Conservation (phyloP, 2,797 vertebrate species). For the Myotis vivesi region DNA sequence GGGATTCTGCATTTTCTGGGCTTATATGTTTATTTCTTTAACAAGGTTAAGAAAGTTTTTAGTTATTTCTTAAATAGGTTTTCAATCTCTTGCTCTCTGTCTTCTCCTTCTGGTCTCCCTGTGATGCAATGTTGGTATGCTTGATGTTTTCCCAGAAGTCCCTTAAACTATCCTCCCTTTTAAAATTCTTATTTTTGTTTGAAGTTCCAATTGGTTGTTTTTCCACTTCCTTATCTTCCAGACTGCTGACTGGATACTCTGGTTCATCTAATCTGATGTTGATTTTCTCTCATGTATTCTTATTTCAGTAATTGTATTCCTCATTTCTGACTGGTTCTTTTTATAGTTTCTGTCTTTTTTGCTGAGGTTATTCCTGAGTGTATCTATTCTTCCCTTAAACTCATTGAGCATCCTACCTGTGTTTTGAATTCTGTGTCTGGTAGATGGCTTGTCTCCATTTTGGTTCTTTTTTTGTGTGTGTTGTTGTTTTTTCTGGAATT, state of each 20-base stretch:
- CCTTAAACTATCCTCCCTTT: not conserved
- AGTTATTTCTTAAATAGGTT: not conserved
- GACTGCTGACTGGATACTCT: not conserved
- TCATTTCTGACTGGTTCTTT: not conserved
- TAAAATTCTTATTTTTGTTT: not conserved
- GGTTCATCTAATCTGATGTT: not conserved
- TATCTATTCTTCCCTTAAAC: not conserved
- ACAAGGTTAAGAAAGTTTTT: not conserved
- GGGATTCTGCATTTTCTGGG: not conserved
- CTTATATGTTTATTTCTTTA: not conserved
- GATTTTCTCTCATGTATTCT: not conserved
- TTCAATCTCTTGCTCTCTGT: not conserved
- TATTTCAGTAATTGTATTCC: not conserved
- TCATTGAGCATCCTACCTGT: not conserved
- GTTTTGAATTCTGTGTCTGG: not conserved
- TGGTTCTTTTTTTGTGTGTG: not conserved
- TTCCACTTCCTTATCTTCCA: not conserved
- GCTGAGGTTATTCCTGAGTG: not conserved
- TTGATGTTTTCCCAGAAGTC: not conserved
- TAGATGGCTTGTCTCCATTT: not conserved
- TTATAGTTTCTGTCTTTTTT: not conserved
- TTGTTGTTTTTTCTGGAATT: not conserved
- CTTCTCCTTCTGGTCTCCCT: not conserved
- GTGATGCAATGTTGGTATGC: not conserved
- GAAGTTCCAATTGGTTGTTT: not conserved